Conservation (phyloP, 2,888 invertebrate genomes). For the Tupiocoris notatus region DNA sequence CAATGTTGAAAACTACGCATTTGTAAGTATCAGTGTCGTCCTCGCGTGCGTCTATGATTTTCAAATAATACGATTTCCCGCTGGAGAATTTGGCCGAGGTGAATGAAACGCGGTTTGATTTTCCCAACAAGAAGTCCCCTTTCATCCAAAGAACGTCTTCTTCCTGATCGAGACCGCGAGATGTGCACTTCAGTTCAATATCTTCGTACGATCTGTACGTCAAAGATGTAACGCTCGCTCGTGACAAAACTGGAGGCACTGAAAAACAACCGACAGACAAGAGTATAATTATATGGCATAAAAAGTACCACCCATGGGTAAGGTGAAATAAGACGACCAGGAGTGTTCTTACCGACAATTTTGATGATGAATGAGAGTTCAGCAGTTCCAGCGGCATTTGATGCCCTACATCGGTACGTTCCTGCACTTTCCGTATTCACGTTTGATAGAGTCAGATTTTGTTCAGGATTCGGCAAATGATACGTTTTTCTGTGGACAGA, state of each 20-base stretch:
- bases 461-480: background rate
- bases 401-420: conserved; percentile 2
- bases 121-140: background rate
- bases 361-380: background rate
- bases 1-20: conserved; percentile 55
- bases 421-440: background rate
- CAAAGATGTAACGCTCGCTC: conserved; percentile 4
- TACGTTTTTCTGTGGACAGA: background rate
- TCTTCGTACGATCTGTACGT: conserved; percentile 25
- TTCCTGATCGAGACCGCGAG: background rate
- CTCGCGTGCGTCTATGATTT: conserved; percentile 15
- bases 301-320: too few species aligned
- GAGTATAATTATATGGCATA: too few species aligned
- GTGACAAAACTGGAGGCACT: conserved; percentile 5
- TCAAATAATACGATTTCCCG: conserved; percentile 19
- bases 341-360: conserved; percentile 5
- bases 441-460: background rate
- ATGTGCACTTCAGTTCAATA: conserved; percentile 25
- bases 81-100: background rate
- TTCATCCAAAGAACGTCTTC: conserved; percentile 23
- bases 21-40: conserved; percentile 54
- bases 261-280: background rate
- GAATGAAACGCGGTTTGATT: conserved; percentile 4
- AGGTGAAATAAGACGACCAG: too few species aligned
- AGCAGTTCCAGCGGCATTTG: conserved; percentile 3